These are phyloP conservation scores for Patiria miniata DNA, from an alignment of 35 echinoderm and acorn worm species.

Conservation along the genomic window DNA sequence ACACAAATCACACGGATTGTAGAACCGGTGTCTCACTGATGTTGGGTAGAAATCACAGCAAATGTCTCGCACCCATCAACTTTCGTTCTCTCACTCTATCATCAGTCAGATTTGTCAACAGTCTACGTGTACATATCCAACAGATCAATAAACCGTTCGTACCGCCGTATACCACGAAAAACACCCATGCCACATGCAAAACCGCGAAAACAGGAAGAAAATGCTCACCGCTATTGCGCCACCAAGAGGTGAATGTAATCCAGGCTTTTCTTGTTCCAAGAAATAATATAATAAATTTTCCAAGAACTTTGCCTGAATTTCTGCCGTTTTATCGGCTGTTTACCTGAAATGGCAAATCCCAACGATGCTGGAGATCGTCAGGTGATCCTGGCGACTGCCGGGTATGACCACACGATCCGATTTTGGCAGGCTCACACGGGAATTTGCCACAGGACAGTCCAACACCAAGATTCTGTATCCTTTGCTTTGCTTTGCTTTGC, in stretches of 20 bases:
- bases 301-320: neutral
- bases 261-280: neutral
- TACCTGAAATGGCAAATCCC: neutral
- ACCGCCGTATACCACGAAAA: no score
- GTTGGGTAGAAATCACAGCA: no score
- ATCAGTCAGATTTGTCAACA: no score
- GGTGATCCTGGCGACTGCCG: constrained; percentile 92
- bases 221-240: neutral
- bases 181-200: no score
- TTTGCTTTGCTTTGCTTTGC: neutral
- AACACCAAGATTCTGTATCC: constrained; percentile 93
- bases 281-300: no score
- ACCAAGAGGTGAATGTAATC: neutral
- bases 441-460: constrained; percentile 94
- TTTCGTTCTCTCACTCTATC: no score
- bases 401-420: constrained; percentile 96
- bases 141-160: no score
- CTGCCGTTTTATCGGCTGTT: neutral
- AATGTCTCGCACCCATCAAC: no score
- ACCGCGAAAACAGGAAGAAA: no score
- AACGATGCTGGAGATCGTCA: constrained; percentile 58
- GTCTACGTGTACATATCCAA: no score
- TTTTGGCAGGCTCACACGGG: constrained; percentile 97
- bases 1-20: no score
- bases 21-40: no score